Conservation (phyloP, 2,888 invertebrate species). For the Sinelater perroti region DNA sequence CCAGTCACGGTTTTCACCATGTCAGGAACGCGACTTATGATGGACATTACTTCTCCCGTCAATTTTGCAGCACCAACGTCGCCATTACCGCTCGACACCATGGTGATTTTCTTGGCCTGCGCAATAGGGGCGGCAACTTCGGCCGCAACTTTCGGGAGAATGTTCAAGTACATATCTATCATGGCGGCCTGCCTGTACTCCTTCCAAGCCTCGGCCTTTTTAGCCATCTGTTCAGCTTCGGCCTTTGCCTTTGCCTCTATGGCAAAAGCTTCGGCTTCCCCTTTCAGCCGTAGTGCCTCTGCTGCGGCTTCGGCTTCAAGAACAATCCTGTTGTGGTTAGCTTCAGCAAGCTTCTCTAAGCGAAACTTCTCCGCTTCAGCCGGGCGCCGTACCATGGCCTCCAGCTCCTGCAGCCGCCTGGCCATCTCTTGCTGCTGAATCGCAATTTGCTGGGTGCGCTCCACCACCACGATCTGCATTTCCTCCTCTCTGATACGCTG, state of each 20-base stretch:
- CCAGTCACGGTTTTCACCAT: conserved; percentile 93
- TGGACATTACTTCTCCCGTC: conserved; percentile 91
- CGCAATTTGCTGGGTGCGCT: conserved; percentile 90
- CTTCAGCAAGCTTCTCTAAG: conserved; percentile 93
- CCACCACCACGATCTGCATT: conserved; percentile 94
- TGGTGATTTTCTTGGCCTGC: conserved; percentile 93
- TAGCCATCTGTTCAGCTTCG: conserved; percentile 96
- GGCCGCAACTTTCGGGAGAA: conserved; percentile 94
- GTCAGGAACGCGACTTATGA: conserved; percentile 90
- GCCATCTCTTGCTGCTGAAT: conserved; percentile 97
- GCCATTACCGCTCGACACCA: conserved; percentile 92
- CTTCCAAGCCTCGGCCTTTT: conserved; percentile 96
- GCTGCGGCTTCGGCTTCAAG: conserved; percentile 96
- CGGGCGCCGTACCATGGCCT: conserved; percentile 91
- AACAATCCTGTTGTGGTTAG: conserved; percentile 85
- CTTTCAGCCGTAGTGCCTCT: conserved; percentile 84
- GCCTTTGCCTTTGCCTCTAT: conserved; percentile 94
- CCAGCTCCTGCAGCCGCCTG: conserved; percentile 89
- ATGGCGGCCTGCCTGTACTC: conserved; percentile 96
- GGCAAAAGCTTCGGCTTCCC: conserved; percentile 91
- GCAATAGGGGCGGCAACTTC: conserved; percentile 96
- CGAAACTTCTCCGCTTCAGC: conserved; percentile 95
- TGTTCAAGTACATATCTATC: conserved; percentile 96
- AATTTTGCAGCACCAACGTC: conserved; percentile 94
- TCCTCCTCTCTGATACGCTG: conserved; percentile 94